These are phyloP conservation scores for Stramonita haemastoma DNA, from an alignment of 2,888 invertebrate genomes.

Conservation along the genomic window DNA sequence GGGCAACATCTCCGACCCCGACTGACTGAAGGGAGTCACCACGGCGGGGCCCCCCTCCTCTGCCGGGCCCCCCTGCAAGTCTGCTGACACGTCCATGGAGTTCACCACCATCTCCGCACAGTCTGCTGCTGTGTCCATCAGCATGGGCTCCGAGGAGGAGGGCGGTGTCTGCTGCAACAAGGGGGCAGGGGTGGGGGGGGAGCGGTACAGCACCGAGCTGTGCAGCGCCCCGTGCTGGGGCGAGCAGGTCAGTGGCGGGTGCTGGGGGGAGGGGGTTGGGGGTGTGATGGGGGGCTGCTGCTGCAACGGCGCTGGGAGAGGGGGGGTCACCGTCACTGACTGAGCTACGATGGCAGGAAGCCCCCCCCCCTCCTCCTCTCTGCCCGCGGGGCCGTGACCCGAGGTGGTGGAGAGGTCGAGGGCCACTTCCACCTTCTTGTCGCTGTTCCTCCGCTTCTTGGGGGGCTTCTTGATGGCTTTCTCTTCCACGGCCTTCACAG, in stretches of 20 bases:
- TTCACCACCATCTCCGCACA: background rate
- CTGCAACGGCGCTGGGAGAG: slow-evolving; percentile 1
- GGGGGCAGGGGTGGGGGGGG: slow-evolving; percentile 26
- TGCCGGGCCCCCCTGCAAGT: background rate
- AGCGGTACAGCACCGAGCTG: slow-evolving; percentile 15
- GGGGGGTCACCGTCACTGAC: background rate
- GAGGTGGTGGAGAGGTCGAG: slow-evolving; percentile 25
- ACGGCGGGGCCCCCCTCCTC: slow-evolving; percentile 2
- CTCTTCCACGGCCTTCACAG: background rate
- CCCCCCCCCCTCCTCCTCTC: too few species aligned
- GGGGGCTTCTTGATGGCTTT: slow-evolving; percentile 47
- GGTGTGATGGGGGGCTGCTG: slow-evolving; percentile 33
- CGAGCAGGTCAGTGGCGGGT: slow-evolving; percentile 27
- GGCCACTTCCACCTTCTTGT: slow-evolving; percentile 43
- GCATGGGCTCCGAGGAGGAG: slow-evolving; percentile 26
- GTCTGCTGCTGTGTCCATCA: slow-evolving; percentile 16
- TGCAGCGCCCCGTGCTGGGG: slow-evolving; percentile 16
- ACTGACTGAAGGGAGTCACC: background rate
- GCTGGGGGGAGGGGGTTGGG: slow-evolving; percentile 29
- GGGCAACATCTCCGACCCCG: background rate
- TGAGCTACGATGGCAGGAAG: background rate
- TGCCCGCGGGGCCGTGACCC: background rate
- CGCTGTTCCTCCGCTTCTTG: slow-evolving; percentile 48
- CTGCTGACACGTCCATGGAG: background rate
- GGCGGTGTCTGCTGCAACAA: slow-evolving; percentile 30